These are phyloP conservation scores for Momotus momota DNA, from an alignment of 2,797 vertebrate genomes.

Conservation along the genomic window DNA sequence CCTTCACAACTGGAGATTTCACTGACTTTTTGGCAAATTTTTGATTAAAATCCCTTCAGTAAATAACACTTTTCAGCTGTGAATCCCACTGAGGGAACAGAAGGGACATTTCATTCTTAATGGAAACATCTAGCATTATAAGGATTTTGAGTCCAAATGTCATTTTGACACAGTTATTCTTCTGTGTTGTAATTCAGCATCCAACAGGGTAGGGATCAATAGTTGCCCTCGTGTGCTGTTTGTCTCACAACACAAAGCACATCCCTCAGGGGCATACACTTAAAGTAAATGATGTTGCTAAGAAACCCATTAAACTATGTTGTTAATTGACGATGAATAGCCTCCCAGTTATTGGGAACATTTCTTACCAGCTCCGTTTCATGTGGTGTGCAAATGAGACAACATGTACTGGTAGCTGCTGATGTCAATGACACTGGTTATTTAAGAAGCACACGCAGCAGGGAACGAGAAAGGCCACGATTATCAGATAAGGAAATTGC, in stretches of 20 bases:
- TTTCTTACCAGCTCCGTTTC: slow-evolving; percentile 39
- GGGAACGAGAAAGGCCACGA: neutral
- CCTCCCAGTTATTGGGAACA: slow-evolving; percentile 31
- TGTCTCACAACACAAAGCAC: slow-evolving; percentile 26
- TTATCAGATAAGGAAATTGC: slow-evolving; percentile 15
- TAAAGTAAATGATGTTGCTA: slow-evolving; percentile 49
- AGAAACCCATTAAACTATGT: slow-evolving; percentile 40
- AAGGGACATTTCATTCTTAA: neutral
- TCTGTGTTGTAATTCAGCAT: neutral
- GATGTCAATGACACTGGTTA: slow-evolving; percentile 24
- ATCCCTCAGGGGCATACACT: neutral
- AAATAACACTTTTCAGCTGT: neutral
- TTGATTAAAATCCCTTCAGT: neutral
- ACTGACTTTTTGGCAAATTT: neutral
- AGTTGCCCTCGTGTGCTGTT: slow-evolving; percentile 21
- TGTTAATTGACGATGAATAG: slow-evolving; percentile 45
- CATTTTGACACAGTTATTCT: neutral
- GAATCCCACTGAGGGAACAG: neutral
- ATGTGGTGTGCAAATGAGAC: slow-evolving; percentile 12
- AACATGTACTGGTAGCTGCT: slow-evolving; percentile 12
- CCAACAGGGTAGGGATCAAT: slow-evolving; percentile 10
- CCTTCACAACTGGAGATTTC: neutral
- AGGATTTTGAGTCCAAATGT: neutral
- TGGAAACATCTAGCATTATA: neutral
- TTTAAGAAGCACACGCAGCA: neutral